A percentile compares a stretch with the other conserved stretches of the same genome.
These are phyloP conservation scores for Brevimyrus niger DNA, from an alignment of 2,113 vertebrate species.

Conservation along the genomic window DNA sequence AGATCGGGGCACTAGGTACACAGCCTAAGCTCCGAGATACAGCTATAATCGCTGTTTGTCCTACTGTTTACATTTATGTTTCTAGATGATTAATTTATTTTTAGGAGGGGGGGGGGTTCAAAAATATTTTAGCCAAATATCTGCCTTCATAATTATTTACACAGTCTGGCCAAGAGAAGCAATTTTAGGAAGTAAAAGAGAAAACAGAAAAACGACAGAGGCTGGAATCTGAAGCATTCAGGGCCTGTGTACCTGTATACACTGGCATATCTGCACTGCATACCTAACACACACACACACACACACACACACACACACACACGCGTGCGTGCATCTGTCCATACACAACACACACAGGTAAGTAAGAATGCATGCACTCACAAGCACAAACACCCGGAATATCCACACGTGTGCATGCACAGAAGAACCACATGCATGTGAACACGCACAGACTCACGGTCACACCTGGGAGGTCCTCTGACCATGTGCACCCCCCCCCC, in stretches of 20 bases:
- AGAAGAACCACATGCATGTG: neutral
- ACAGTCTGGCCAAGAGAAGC: neutral
- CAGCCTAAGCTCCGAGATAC: neutral
- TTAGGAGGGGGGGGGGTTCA: neutral
- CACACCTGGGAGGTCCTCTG: neutral
- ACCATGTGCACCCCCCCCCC: neutral
- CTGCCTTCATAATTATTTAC: neutral
- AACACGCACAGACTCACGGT: neutral
- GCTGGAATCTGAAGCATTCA: neutral
- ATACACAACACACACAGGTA: neutral
- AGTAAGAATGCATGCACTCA: neutral
- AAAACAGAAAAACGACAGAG: neutral
- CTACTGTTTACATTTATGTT: neutral
- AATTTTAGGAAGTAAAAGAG: neutral
- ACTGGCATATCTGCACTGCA: neutral
- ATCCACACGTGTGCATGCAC: neutral
- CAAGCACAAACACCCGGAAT: neutral
- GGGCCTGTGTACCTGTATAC: neutral
- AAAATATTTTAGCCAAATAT: neutral
- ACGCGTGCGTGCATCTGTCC: neutral
- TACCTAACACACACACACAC: neutral
- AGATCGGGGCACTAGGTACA: neutral
- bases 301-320: neutral
- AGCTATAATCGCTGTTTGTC: neutral
- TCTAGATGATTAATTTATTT: neutral